phyloP scores from a whole-genome alignment of 2,113 vertebrate genomes.

The Ploceus nigricollis region DNA sequence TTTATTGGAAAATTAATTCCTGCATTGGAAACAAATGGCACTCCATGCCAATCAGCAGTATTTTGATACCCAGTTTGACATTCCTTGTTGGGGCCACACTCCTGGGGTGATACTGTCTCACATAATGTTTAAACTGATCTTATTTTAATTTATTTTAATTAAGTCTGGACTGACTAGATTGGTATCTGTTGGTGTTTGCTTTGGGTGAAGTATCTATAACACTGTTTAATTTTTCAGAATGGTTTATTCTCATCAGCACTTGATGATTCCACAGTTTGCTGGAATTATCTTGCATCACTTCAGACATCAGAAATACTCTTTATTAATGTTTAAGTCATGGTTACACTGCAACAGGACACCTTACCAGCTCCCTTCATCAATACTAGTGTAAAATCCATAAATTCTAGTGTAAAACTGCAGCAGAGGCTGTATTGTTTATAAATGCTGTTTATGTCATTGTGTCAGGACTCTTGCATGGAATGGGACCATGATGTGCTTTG shows the following conservation, averaged over 20 bases:
- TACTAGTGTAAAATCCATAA: not conserved
- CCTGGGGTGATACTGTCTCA: not conserved
- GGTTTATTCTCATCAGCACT: not conserved
- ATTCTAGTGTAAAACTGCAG: not conserved
- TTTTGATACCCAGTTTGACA: not conserved
- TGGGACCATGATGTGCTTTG: not conserved
- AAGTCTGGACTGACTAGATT: not conserved
- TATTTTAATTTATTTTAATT: not conserved
- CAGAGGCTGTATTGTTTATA: not conserved
- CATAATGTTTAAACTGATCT: not conserved
- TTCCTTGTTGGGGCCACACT: not conserved
- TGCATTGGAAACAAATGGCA: not conserved
- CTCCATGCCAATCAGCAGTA: not conserved
- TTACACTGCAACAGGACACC: not conserved
- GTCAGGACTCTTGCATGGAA: not conserved
- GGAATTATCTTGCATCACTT: not conserved
- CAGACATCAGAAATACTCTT: not conserved
- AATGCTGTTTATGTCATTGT: not conserved
- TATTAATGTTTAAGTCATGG: not conserved
- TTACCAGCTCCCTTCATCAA: not conserved
- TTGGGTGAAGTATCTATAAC: not conserved
- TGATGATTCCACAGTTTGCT: not conserved
- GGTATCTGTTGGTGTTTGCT: not conserved
- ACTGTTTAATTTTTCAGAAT: not conserved
- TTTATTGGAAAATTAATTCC: not conserved